These are phyloP conservation scores for Ptychoptera albimana DNA, from an alignment of 2,888 invertebrate genomes.

Conservation along the genomic window DNA sequence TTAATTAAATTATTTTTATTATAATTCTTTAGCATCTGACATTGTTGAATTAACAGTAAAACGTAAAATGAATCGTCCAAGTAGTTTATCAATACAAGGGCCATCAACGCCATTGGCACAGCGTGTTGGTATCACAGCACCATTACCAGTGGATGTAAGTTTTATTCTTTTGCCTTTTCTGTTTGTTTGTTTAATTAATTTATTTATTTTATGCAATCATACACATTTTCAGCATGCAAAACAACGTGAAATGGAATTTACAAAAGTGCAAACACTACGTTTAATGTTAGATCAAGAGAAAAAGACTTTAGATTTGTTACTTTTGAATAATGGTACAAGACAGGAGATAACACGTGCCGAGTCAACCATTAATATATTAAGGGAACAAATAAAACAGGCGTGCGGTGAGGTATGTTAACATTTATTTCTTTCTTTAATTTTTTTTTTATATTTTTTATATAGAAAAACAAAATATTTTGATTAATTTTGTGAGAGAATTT, in stretches of 20 bases:
- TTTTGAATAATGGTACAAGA: constrained; percentile 22
- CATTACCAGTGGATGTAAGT: constrained; percentile 80
- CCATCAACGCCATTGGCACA: constrained; percentile 39
- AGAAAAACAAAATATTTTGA: neutral
- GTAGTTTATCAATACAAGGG: constrained; percentile 27
- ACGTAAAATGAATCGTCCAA: constrained; percentile 34
- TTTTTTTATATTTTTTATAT: constrained; percentile 2
- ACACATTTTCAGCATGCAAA: constrained; percentile 72
- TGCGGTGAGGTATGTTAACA: constrained; percentile 27
- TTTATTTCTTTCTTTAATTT: constrained; percentile 3
- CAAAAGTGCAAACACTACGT: constrained; percentile 69
- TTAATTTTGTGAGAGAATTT: no score
- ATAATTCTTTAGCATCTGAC: constrained; percentile 39
- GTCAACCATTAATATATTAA: constrained; percentile 26
- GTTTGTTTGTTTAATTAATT: constrained; percentile 1
- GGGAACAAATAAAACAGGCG: constrained; percentile 29
- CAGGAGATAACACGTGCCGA: constrained; percentile 20
- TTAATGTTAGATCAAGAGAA: constrained; percentile 83
- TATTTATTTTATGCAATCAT: constrained; percentile 9
- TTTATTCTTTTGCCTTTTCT: neutral
- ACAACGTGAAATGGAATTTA: constrained; percentile 65
- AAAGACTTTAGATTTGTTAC: constrained; percentile 62
- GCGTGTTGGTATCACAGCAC: constrained; percentile 57
- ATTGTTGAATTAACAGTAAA: constrained; percentile 55
- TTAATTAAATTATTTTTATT: constrained; percentile 10